Percentiles rank a stretch among this genome's conserved stretches.
These are phyloP conservation scores for Trachymyrmex cornetzi DNA, from an alignment of 1,140 invertebrate genomes.

Conservation along the genomic window DNA sequence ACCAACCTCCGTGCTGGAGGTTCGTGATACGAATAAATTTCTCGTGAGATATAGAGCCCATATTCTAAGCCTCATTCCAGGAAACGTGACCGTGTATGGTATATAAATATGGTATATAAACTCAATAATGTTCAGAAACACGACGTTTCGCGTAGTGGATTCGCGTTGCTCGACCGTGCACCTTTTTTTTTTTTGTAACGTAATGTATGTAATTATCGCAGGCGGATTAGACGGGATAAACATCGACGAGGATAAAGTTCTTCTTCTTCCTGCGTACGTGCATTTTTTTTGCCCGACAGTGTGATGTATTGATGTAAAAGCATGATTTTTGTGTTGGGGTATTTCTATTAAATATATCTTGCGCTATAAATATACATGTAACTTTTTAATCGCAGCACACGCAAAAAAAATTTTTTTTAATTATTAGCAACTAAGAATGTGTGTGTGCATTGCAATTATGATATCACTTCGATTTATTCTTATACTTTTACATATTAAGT, in stretches of 20 bases:
- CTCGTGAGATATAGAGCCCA: not conserved
- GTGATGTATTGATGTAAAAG: slow-evolving; percentile 13
- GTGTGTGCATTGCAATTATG: not conserved
- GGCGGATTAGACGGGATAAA: slow-evolving; percentile 6
- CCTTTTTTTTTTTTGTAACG: not conserved
- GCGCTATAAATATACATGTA: not conserved
- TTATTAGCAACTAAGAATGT: not conserved
- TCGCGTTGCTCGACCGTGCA: not conserved
- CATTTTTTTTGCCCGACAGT: not conserved
- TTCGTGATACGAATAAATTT: slow-evolving; percentile 74
- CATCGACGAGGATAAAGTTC: slow-evolving; percentile 17
- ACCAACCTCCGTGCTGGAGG: slow-evolving; percentile 59
- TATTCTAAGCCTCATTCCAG: slow-evolving; percentile 14
- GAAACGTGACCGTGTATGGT: not conserved
- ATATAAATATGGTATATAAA: not conserved
- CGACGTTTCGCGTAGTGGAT: not conserved
- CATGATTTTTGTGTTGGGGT: not conserved
- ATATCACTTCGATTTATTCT: not conserved
- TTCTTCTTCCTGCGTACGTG: not conserved
- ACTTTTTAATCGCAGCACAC: not conserved
- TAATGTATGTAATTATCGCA: slow-evolving; percentile 25
- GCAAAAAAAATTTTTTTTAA: not conserved
- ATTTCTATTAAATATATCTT: not conserved
- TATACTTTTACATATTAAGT: not conserved
- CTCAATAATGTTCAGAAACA: slow-evolving; percentile 25